Evolutionary conservation across 2,113 vertebrate species (phyloP).

Genomic region (Mungos mungo): DNA sequence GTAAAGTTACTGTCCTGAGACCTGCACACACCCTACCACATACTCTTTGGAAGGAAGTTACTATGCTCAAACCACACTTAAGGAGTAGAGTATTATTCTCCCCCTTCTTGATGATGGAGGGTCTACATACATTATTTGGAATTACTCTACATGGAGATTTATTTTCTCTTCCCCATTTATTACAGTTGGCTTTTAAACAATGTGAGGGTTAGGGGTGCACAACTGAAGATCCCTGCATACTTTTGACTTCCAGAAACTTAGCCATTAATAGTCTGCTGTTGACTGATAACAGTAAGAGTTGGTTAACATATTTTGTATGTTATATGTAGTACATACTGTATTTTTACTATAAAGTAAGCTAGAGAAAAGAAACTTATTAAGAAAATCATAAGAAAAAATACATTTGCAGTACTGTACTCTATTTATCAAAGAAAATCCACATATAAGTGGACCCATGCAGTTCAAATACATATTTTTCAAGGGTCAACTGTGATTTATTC

Average conservation of each 20-base stretch:
- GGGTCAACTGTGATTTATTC: slow-evolving; percentile 5
- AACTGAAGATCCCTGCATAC: background rate
- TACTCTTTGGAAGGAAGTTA: background rate
- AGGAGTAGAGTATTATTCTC: background rate
- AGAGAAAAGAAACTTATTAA: background rate
- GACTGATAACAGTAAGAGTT: background rate
- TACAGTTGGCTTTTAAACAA: background rate
- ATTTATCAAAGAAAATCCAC: background rate
- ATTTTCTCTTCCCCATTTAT: background rate
- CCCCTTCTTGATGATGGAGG: background rate
- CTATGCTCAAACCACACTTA: background rate
- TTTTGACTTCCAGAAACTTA: background rate
- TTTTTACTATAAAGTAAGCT: background rate
- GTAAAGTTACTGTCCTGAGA: background rate
- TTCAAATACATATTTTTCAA: background rate
- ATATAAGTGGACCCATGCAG: background rate
- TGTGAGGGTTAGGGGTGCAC: background rate
- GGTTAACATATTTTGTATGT: background rate
- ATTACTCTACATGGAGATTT: slow-evolving; percentile 5
- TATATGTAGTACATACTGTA: background rate
- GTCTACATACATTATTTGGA: background rate
- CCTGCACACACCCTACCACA: accelerated
- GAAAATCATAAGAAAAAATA: background rate
- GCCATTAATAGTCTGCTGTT: background rate
- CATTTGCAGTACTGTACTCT: background rate